Evolutionary conservation across 2,113 vertebrate species (phyloP).

Genomic region (Sceloporus tristichus): DNA sequence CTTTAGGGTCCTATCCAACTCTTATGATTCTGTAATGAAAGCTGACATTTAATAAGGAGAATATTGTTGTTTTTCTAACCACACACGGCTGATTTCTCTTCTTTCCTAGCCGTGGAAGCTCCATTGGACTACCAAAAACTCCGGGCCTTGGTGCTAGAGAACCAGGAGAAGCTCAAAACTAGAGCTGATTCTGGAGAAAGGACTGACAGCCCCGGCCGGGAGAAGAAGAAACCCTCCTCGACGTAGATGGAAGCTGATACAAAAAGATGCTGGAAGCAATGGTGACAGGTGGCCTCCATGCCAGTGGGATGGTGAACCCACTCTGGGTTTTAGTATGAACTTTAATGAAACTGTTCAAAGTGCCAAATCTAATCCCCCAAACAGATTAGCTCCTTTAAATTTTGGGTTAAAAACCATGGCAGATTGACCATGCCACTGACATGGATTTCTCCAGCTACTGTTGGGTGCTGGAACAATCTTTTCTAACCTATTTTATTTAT

Average conservation of each 20-base stretch:
- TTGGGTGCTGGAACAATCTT: not conserved
- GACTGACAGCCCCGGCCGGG: fast-evolving
- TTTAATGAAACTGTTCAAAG: too few relatives aligned
- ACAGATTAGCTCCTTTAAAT: not conserved
- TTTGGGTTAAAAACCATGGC: not conserved
- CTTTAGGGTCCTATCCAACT: not conserved
- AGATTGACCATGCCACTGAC: not conserved
- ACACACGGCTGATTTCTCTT: not conserved
- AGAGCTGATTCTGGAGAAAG: fast-evolving
- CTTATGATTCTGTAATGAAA: too few relatives aligned
- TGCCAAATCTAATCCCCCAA: too few relatives aligned
- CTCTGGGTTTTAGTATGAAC: too few relatives aligned
- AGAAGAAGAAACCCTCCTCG: not conserved
- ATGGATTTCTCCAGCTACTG: too few relatives aligned
- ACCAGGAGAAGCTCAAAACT: not conserved
- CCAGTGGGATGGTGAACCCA: too few relatives aligned
- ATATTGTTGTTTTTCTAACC: not conserved
- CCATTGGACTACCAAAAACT: conserved; percentile 57
- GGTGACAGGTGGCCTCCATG: too few relatives aligned
- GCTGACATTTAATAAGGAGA: too few relatives aligned
- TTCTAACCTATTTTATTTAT: not conserved
- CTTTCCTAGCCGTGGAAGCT: conserved; percentile 52
- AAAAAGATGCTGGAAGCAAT: fast-evolving
- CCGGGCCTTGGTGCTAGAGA: conserved; percentile 40
- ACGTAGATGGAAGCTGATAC: fast-evolving